Evolutionary conservation across 1,140 invertebrate genomes (phyloP).

Genomic region (Chironomus striatipennis): DNA sequence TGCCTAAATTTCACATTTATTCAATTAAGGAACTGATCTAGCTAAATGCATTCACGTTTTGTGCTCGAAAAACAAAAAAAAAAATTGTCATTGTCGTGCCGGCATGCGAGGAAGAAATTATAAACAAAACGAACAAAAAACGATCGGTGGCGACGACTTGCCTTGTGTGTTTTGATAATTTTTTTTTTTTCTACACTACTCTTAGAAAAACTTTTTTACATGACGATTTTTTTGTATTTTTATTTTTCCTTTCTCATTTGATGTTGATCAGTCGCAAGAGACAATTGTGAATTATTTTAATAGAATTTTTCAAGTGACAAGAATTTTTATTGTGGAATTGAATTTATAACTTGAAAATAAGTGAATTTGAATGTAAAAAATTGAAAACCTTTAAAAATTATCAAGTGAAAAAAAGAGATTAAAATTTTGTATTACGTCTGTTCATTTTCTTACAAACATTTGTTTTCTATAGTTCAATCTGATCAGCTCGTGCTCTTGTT

Average conservation of each 20-base stretch:
- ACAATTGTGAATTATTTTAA: background rate
- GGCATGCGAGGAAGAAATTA: slow-evolving; percentile 2
- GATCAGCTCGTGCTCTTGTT: background rate
- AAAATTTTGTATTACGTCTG: no score
- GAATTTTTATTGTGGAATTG: background rate
- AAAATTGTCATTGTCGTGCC: background rate
- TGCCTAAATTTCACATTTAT: no score
- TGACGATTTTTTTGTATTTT: background rate
- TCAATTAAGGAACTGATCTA: no score
- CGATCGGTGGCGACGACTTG: background rate
- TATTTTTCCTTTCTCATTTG: background rate
- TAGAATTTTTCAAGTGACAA: background rate
- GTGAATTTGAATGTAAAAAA: background rate
- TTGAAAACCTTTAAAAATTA: background rate
- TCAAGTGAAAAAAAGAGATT: no score
- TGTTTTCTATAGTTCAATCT: slow-evolving; percentile 13
- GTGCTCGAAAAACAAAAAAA: background rate
- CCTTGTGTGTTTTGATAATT: background rate
- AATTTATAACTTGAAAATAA: background rate
- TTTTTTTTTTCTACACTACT: background rate
- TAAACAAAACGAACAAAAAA: background rate
- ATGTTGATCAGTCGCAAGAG: background rate
- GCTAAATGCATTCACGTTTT: background rate
- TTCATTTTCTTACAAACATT: background rate
- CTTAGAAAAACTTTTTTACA: background rate